phyloP scores from a whole-genome alignment of 2,888 invertebrate species.

The Hofmannophila pseudospretella region DNA sequence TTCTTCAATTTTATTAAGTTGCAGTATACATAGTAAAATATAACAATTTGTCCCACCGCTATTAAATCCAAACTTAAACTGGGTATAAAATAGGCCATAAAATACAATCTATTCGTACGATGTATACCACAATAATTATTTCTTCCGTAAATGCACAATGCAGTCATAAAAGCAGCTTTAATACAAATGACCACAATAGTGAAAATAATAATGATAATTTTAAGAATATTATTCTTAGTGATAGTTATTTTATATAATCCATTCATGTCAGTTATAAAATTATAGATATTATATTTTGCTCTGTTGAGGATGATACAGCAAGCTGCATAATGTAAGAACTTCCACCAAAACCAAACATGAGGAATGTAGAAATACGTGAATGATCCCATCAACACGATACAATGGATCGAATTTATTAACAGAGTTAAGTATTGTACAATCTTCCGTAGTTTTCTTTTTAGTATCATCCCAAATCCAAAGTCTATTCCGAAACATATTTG shows the following conservation, averaged over 20 bases:
- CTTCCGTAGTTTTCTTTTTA: slow-evolving; percentile 1
- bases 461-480: slow-evolving; percentile 2
- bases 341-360: neutral
- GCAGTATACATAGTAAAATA: slow-evolving; percentile 2
- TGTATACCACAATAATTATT: neutral
- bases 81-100: neutral
- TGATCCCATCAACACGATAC: neutral
- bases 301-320: slow-evolving; percentile 3
- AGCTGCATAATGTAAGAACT: neutral
- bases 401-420: neutral
- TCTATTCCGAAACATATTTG: slow-evolving; percentile 6
- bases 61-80: slow-evolving; percentile 1
- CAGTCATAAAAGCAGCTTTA: neutral
- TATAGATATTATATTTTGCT: slow-evolving; percentile 4
- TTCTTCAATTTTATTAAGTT: neutral
- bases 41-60: neutral
- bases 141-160: neutral
- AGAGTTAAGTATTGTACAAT: neutral
- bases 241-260: neutral
- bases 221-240: neutral
- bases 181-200: neutral
- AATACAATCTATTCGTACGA: neutral
- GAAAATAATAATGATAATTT: neutral
- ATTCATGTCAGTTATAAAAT: slow-evolving; percentile 4
- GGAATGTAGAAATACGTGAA: neutral